Evolutionary conservation across 2,113 vertebrate genomes (phyloP), one percentile per base, ranked within the genome.

Genomic region (Passer montanus): DNA sequence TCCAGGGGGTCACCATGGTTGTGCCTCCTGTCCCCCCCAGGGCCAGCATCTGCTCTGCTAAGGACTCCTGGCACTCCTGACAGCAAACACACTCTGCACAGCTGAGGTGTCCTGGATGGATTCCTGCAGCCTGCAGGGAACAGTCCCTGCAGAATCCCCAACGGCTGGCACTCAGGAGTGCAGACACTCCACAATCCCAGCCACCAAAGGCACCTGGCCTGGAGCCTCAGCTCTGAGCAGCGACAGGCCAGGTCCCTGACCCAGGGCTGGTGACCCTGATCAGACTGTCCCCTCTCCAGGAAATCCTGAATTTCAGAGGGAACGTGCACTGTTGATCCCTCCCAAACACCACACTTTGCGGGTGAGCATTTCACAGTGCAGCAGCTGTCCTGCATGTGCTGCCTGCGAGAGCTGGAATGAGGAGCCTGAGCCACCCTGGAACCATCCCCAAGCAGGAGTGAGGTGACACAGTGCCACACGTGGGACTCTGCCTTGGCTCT

Each of bases 191-290:
- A 50, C n/a, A 56, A 59, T 37, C 0, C 30, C 63, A 43, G 3
- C 1, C 15, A 20, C 4, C 16, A 63, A 22, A 66, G 37, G 8
- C 30, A 11, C 7, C 69, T 7, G 26, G 6, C 7, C 9, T 58
- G 47, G 35, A 69, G 79, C 68, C 43, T 10, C 30, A 63, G 2
- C 13, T 74, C 49, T 50, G 28, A 27, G 11, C 44, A 17, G 19
- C 1, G n/a, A 26, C 44, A 46, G 49, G 64, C 13, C 44, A 18
- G 21, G 76, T n/a, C 2, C 30, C 60, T 41, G 76, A 23, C 12
- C 39, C 27, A 13, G 26, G 0, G 69, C 12, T 24, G 47, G 23
- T 9, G 69, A 60, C 22, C 35, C 70, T 1, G 0, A 23, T 4
- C 19, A 56, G 70, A 19, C n/a, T 41, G 41, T 15, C 26, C 37